Percentiles rank a stretch among this genome's conserved stretches.
These are phyloP conservation scores for Loripinus fragilis DNA, from an alignment of 2,888 invertebrate genomes.

Conservation along the genomic window DNA sequence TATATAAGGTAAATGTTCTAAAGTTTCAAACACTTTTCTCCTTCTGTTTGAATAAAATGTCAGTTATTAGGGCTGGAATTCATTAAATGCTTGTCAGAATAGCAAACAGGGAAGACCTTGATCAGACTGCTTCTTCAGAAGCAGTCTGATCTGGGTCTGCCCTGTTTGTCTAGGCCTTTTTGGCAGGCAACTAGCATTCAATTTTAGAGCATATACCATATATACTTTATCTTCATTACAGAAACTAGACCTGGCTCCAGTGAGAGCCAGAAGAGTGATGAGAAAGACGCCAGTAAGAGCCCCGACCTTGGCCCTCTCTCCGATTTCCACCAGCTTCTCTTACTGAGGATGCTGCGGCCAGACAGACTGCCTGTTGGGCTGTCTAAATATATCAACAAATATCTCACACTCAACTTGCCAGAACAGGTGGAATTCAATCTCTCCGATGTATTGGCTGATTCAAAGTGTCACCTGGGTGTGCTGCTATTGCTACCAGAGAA, in stretches of 20 bases:
- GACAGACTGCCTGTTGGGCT: slow-evolving; percentile 81
- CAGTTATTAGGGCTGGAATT: too few species aligned
- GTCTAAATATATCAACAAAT: slow-evolving; percentile 74
- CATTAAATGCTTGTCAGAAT: too few species aligned
- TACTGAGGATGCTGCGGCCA: slow-evolving; percentile 82
- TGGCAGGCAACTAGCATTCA: too few species aligned
- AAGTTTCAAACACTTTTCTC: too few species aligned
- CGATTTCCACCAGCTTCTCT: slow-evolving; percentile 81
- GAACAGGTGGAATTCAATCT: slow-evolving; percentile 69
- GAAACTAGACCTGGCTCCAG: slow-evolving; percentile 62
- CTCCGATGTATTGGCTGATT: slow-evolving; percentile 70
- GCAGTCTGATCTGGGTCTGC: too few species aligned
- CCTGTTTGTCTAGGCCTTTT: too few species aligned
- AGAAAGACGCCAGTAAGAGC: slow-evolving; percentile 57
- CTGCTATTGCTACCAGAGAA: slow-evolving; percentile 77
- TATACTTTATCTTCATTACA: slow-evolving; percentile 23
- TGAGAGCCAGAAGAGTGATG: slow-evolving; percentile 58
- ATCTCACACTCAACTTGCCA: slow-evolving; percentile 73
- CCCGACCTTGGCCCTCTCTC: slow-evolving; percentile 74
- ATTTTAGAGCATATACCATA: neutral
- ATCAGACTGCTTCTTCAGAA: too few species aligned
- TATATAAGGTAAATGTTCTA: too few species aligned
- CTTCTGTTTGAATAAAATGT: too few species aligned
- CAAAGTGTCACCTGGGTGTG: slow-evolving; percentile 74
- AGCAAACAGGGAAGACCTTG: too few species aligned